phyloP scores from a whole-genome alignment of 2,888 invertebrate species.

The Frankliniella fusca region DNA sequence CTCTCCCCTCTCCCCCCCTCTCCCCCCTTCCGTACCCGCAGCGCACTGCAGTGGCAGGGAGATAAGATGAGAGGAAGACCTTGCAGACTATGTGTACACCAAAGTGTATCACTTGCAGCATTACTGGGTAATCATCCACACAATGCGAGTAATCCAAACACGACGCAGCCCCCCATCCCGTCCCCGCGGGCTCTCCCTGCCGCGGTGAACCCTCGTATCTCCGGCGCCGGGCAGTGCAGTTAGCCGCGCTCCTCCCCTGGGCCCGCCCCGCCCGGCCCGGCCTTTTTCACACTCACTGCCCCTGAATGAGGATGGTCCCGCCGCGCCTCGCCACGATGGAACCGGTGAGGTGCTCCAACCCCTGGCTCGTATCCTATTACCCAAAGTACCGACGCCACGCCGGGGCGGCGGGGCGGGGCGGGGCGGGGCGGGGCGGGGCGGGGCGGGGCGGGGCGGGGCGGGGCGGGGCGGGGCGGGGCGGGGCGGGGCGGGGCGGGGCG shows the following conservation, averaged over 20 bases:
- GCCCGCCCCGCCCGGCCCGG: neutral
- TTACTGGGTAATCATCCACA: conserved; percentile 22
- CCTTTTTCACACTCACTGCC: conserved; percentile 5
- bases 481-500: too few relatives aligned
- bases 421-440: too few relatives aligned
- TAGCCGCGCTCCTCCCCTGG: neutral
- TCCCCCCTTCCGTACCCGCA: too few relatives aligned
- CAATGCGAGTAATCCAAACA: conserved; percentile 25
- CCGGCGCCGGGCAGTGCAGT: neutral
- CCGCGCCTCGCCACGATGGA: neutral
- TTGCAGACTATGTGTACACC: neutral
- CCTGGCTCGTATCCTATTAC: neutral
- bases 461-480: too few relatives aligned
- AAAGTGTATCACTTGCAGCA: conserved; percentile 15
- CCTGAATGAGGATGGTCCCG: neutral
- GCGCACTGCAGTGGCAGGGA: neutral
- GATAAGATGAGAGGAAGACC: neutral
- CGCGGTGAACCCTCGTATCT: too few relatives aligned
- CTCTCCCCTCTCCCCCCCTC: too few relatives aligned
- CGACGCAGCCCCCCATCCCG: neutral
- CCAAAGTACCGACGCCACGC: neutral
- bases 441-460: too few relatives aligned
- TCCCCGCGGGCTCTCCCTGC: neutral
- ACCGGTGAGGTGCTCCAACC: neutral
- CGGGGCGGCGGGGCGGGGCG: too few relatives aligned